Conservation (phyloP, 2,797 vertebrate genomes). For the Carduelis carduelis region DNA sequence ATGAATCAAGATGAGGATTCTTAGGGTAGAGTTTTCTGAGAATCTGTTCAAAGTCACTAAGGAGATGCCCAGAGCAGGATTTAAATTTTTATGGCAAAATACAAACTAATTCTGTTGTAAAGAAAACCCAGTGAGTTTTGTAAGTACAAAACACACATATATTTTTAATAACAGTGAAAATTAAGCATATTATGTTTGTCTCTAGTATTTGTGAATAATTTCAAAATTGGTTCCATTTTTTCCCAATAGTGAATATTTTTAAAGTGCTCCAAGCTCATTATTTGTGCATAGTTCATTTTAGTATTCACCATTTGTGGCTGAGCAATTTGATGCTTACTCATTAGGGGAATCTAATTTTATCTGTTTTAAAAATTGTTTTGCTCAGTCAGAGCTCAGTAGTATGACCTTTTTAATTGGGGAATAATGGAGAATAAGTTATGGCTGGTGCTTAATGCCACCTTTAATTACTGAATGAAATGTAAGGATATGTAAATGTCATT, state of each 20-base stretch:
- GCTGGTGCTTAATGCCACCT: neutral
- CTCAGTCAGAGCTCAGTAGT: neutral
- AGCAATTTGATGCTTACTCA: neutral
- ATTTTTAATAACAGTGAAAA: neutral
- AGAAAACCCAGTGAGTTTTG: neutral
- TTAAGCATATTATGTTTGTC: neutral
- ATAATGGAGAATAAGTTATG: conserved; percentile 16
- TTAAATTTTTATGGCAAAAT: neutral
- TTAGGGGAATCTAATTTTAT: conserved; percentile 9
- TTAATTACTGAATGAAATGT: conserved; percentile 17
- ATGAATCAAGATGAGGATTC: neutral
- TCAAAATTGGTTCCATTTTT: neutral
- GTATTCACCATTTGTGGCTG: neutral
- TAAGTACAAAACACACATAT: neutral
- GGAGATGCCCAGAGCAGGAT: neutral
- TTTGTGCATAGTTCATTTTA: neutral
- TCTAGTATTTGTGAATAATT: neutral
- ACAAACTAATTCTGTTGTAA: neutral
- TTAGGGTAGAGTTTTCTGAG: neutral
- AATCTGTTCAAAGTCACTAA: neutral
- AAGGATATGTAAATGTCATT: neutral
- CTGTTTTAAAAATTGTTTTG: neutral
- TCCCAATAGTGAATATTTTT: neutral
- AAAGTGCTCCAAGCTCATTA: neutral
- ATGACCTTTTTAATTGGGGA: conserved; percentile 22